Evolutionary conservation across 2,888 invertebrate species (phyloP).

Genomic region (Bugula neritina): DNA sequence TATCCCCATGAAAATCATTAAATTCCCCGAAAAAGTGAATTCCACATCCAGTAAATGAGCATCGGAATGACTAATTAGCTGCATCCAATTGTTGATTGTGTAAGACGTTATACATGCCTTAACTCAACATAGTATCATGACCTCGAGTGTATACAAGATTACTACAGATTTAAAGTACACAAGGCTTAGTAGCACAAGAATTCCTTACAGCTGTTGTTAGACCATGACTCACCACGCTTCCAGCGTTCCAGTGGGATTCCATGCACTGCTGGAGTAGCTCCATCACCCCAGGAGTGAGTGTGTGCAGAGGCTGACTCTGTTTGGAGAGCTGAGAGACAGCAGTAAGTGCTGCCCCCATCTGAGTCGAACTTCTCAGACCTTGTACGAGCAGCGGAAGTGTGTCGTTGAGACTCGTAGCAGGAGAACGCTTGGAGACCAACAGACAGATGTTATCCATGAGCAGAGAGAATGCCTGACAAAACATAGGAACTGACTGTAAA

Average conservation of each 20-base stretch:
- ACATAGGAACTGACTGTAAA: too few relatives aligned
- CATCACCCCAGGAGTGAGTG: background rate
- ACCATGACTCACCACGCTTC: background rate
- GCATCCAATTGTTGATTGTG: too few relatives aligned
- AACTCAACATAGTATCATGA: too few relatives aligned
- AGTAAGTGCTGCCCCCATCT: background rate
- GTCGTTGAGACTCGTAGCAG: background rate
- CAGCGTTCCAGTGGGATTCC: background rate
- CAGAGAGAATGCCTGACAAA: background rate
- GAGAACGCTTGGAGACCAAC: background rate
- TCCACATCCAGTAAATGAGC: too few relatives aligned
- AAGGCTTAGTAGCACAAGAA: too few relatives aligned
- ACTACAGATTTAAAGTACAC: too few relatives aligned
- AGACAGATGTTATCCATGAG: background rate
- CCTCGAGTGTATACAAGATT: too few relatives aligned
- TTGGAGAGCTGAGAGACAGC: background rate
- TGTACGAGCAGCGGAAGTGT: background rate
- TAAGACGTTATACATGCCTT: too few relatives aligned
- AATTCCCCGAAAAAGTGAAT: too few relatives aligned
- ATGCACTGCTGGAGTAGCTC: background rate
- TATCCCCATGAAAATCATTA: too few relatives aligned
- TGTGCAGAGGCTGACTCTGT: background rate
- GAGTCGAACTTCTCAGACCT: background rate
- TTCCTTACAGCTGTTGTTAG: too few relatives aligned
- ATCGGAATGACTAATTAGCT: too few relatives aligned